A percentile compares a stretch with the other conserved stretches of the same genome.
Evolutionary conservation across 2,888 invertebrate species (phyloP).

Genomic region (Chymomyza caudatula): DNA sequence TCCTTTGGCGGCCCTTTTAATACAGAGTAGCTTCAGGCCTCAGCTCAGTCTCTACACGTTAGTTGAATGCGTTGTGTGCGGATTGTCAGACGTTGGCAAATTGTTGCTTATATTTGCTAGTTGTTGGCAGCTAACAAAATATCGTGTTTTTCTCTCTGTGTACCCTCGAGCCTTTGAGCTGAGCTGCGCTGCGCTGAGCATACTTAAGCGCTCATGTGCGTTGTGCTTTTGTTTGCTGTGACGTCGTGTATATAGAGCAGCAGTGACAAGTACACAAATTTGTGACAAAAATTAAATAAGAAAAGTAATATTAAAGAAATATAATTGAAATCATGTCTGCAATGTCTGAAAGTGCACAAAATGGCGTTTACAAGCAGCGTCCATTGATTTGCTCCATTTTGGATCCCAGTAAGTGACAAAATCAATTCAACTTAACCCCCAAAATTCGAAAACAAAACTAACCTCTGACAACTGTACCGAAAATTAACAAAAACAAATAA

Average conservation of each 20-base stretch:
- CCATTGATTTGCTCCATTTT: conserved; percentile 77
- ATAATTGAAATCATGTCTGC: conserved; percentile 40
- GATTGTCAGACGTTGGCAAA: background rate
- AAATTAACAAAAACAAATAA: background rate
- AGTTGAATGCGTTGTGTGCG: conserved; percentile 43
- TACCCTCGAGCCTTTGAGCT: background rate
- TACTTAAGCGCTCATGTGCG: conserved; percentile 22
- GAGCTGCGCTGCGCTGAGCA: background rate
- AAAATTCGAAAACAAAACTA: conserved; percentile 49
- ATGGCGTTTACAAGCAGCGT: conserved; percentile 76
- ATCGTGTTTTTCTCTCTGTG: conserved; percentile 41
- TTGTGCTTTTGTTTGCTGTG: conserved; percentile 39
- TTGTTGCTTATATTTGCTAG: background rate
- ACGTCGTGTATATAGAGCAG: background rate
- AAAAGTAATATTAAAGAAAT: conserved; percentile 12
- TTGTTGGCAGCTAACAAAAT: conserved; percentile 21
- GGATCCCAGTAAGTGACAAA: conserved; percentile 76
- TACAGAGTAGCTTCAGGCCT: conserved; percentile 43
- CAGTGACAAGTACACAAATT: background rate
- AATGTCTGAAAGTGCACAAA: conserved; percentile 73
- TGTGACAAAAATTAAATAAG: background rate
- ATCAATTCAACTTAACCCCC: conserved; percentile 5
- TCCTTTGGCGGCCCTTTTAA: conserved; percentile 39
- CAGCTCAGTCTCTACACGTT: conserved; percentile 54
- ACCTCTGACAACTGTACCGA: conserved; percentile 48